Base-by-base conservation (phyloP, 2,797 vertebrate species). In the Channallabes apus region DNA sequence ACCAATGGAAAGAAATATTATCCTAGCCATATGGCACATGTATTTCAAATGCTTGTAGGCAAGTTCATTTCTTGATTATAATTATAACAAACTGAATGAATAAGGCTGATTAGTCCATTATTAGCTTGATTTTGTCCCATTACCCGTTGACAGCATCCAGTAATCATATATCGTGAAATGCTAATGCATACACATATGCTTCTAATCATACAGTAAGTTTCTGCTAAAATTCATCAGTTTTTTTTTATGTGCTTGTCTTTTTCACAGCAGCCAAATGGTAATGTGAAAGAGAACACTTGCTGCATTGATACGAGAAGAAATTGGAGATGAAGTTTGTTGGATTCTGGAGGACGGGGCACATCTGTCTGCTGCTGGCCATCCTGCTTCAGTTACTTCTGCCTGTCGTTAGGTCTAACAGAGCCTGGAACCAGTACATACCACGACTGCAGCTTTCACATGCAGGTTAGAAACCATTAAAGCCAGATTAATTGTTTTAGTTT, bases 401-500 rank as follows among this genome's bases (percentile, higher is more conserved):
- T 77, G 56, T 59, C 1, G 24, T 72, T 32, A 29, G 56, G n/a
- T 58, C 80, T 73, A 72, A 35, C 58, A 29, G 27, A 15, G 67
- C 83, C 56, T 80, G 78, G 84, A 85, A 76, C 32, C 89, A 86
- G 54, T 83, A 85, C 38, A 65, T 54, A 24, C 88, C 91, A 62
- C 84, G 90, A 84, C 86, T 91, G 54, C 90, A 90, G 79, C 87
- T 91, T 27, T 85, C 90, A 24, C 27, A 88, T 38, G 61, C 90
- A 88, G 91, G 91, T 91, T 80, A 86, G 87, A 78, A 59, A 51
- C 69, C 54, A 79, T 18, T 64, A 81, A 54, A 65, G 35, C 14
- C 8, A 29, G 46, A 20, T 58, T 81, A 5, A 58, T 20, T 35
- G 27, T 69, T 32, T 35, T 54, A 56, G 15, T 69, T 56, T 54